Evolutionary conservation across 2,113 vertebrate genomes (phyloP), one percentile per base, ranked within the genome.

Genomic region (Phrynosoma platyrhinos): DNA sequence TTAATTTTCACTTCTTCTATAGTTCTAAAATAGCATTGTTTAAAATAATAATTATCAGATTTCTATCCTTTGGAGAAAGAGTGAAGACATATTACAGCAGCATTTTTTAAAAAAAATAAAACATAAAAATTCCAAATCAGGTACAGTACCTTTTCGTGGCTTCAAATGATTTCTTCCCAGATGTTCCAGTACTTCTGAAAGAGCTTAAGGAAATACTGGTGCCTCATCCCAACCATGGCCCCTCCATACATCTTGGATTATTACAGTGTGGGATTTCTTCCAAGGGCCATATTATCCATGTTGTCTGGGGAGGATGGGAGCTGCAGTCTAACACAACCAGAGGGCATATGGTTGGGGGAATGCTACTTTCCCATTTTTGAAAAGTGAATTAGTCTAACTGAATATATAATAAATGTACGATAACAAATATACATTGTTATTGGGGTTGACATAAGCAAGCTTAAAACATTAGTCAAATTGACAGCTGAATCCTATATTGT

Each of bases 311-410:
- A 72, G n/a, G 9, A 72, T 72, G 71, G 71, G 4, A 14, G 14
- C 5, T 72, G 30, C 12, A 32, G 5, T 72, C 10, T 12, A 9
- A 2, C 20, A 20, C 72, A 75, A 20, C 32, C 14, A 36, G 74
- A 76, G 20, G 30, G 36, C 5, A 1, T 16, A 5, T 4, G 20
- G 74, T 21, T 76, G 32, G 74, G 74, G 36, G 68, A 40, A 76
- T 18, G 36, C 20, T 76, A 40, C 32, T 93, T 88, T 80, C 53
- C 66, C 90, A 30, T 85, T 77, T 86, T 91, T 84, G 3, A 23
- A 78, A 32, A 90, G 78, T 90, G 87, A 89, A 91, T 91, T 64
- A 62, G 84, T 93, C 91, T 94, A 94, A 94, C 87, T 93, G 90
- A 92, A 93, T 30, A 10, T 27, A 8, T 25, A 69, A 47, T 47